These are phyloP conservation scores for Laothoe populi DNA, from an alignment of 2,888 invertebrate genomes.

Conservation along the genomic window DNA sequence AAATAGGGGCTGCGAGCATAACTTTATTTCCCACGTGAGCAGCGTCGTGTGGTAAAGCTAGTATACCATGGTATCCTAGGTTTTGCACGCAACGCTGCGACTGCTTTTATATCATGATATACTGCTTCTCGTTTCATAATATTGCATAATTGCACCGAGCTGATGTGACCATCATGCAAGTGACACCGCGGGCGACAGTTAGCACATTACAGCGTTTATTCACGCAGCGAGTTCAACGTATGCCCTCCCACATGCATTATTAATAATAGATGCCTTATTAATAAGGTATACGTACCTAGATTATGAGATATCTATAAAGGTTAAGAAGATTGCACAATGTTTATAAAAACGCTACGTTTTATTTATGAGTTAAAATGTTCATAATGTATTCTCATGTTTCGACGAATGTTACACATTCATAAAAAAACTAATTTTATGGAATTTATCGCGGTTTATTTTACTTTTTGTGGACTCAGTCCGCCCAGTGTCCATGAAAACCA, in stretches of 20 bases:
- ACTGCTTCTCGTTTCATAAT: too few relatives aligned
- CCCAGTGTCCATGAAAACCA: too few relatives aligned
- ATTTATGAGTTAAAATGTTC: neutral
- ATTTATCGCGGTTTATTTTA: too few relatives aligned
- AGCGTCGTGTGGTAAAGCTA: too few relatives aligned
- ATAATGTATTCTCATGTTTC: too few relatives aligned
- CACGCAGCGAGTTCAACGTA: constrained; percentile 28
- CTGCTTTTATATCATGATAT: neutral
- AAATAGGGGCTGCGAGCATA: too few relatives aligned
- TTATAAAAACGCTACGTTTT: constrained; percentile 13
- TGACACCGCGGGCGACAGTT: neutral
- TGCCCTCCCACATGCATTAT: constrained; percentile 48
- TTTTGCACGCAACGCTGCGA: too few relatives aligned
- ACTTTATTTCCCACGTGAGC: too few relatives aligned
- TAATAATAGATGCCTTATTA: constrained; percentile 51
- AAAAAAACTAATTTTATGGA: too few relatives aligned
- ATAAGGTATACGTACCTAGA: constrained; percentile 32
- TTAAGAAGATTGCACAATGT: neutral
- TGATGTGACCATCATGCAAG: neutral
- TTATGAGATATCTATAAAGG: constrained; percentile 12
- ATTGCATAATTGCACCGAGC: neutral
- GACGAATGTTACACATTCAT: too few relatives aligned
- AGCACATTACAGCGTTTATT: constrained; percentile 22
- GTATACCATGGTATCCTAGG: too few relatives aligned
- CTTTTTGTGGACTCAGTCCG: too few relatives aligned